Conservation (phyloP, 1,140 invertebrate species). For the Zaprionus kolodkinae region DNA sequence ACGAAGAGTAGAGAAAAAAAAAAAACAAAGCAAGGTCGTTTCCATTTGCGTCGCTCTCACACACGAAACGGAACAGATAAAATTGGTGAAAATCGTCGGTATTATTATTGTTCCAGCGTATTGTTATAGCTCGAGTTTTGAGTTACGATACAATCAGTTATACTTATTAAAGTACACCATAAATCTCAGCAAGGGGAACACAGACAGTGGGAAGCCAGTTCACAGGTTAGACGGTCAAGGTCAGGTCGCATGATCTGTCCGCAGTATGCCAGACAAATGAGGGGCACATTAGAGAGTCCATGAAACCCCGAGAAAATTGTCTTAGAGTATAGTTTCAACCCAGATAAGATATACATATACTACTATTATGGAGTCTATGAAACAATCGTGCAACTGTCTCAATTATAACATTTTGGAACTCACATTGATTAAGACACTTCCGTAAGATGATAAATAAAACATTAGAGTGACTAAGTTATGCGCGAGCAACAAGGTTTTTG, state of each 20-base stretch:
- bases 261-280: conserved; percentile 15
- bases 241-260: conserved; percentile 4
- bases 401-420: conserved; percentile 30
- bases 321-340: not conserved
- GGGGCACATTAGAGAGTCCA: conserved; percentile 11
- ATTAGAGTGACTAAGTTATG: not conserved
- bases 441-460: conserved; percentile 8
- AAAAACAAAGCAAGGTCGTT: conserved; percentile 72
- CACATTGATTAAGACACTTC: conserved; percentile 49
- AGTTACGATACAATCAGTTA: conserved; percentile 21
- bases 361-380: not conserved
- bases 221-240: conserved; percentile 45
- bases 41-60: conserved; percentile 1
- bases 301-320: conserved; percentile 6
- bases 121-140: conserved; percentile 35
- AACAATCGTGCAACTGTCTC: conserved; percentile 4
- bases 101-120: conserved; percentile 31
- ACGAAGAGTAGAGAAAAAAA: conserved; percentile 21
- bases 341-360: not conserved
- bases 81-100: conserved; percentile 32
- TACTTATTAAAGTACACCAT: conserved; percentile 14
- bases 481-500: not conserved
- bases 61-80: conserved; percentile 38
- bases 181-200: conserved; percentile 3
- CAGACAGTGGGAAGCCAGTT: conserved; percentile 21